These are phyloP conservation scores for Napeogenes sylphis DNA, from an alignment of 2,888 invertebrate species.

Conservation along the genomic window DNA sequence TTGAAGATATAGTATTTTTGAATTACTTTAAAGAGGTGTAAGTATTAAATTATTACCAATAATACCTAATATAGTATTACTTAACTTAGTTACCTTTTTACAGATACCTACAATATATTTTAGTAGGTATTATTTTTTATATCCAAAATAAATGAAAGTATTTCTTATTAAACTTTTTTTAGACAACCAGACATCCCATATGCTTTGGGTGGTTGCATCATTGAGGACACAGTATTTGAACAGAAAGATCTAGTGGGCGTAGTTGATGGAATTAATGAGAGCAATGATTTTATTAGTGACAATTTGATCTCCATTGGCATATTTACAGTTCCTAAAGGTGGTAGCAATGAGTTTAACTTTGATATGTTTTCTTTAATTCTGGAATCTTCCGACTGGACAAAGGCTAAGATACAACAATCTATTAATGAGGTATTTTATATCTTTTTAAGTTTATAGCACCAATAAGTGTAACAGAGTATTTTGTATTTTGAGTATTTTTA, in stretches of 20 bases:
- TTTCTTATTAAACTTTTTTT: constrained; percentile 35
- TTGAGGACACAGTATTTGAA: constrained; percentile 57
- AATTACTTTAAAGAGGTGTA: constrained; percentile 61
- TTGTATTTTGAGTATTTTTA: too few species aligned
- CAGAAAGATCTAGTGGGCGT: constrained; percentile 47
- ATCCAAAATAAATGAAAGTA: too few species aligned
- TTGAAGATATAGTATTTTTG: constrained; percentile 60
- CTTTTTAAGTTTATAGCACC: not conserved
- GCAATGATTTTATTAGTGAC: constrained; percentile 50
- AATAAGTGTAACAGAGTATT: too few species aligned
- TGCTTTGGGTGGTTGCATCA: constrained; percentile 69
- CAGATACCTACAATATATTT: not conserved
- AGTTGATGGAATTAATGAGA: constrained; percentile 47
- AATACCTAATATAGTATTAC: not conserved
- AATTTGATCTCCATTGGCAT: constrained; percentile 62
- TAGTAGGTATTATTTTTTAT: not conserved
- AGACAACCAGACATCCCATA: constrained; percentile 66
- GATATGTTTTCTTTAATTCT: constrained; percentile 63
- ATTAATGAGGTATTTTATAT: constrained; percentile 53
- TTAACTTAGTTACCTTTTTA: not conserved
- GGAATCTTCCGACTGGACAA: constrained; percentile 57
- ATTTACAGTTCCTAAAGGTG: constrained; percentile 55
- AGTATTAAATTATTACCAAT: constrained; percentile 38
- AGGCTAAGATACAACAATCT: constrained; percentile 51
- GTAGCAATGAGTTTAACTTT: constrained; percentile 46